Evolutionary conservation across 2,797 vertebrate species (phyloP).

Genomic region (Tachyglossus aculeatus): DNA sequence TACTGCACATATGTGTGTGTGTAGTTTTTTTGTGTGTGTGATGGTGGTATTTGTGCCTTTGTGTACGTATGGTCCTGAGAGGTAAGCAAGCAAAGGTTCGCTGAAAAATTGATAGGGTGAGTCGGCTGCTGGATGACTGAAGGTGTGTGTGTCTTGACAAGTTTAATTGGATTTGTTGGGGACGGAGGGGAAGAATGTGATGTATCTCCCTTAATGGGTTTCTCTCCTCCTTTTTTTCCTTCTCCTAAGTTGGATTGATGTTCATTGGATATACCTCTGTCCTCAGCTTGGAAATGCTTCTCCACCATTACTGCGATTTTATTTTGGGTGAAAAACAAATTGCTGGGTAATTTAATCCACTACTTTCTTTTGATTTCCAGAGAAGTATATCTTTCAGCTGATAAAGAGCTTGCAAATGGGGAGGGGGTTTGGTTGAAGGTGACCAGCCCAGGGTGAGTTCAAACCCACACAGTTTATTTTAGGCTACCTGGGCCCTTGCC

Average conservation of each 20-base stretch:
- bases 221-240: slow-evolving; percentile 21
- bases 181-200: slow-evolving; percentile 38
- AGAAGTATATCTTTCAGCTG: too few species aligned
- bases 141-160: slow-evolving; percentile 51
- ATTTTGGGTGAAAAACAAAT: slow-evolving; percentile 20
- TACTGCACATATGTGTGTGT: neutral
- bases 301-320: slow-evolving; percentile 27
- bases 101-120: slow-evolving; percentile 59
- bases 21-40: neutral
- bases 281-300: slow-evolving; percentile 32
- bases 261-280: slow-evolving; percentile 28
- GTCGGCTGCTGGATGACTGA: slow-evolving; percentile 45
- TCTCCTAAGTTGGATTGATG: slow-evolving; percentile 25
- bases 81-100: slow-evolving; percentile 39
- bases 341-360: slow-evolving; percentile 30
- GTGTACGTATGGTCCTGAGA: slow-evolving; percentile 34
- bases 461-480: too few species aligned
- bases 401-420: too few species aligned
- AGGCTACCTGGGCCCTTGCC: too few species aligned
- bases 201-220: slow-evolving; percentile 46
- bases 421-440: too few species aligned
- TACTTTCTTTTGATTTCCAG: slow-evolving; percentile 21
- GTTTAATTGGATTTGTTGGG: slow-evolving; percentile 61
- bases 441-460: too few species aligned
- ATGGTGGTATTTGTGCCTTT: slow-evolving; percentile 36